A percentile compares a stretch with the other conserved stretches of the same genome.
phyloP scores from a whole-genome alignment of 2,113 vertebrate species.

The Progne subis region DNA sequence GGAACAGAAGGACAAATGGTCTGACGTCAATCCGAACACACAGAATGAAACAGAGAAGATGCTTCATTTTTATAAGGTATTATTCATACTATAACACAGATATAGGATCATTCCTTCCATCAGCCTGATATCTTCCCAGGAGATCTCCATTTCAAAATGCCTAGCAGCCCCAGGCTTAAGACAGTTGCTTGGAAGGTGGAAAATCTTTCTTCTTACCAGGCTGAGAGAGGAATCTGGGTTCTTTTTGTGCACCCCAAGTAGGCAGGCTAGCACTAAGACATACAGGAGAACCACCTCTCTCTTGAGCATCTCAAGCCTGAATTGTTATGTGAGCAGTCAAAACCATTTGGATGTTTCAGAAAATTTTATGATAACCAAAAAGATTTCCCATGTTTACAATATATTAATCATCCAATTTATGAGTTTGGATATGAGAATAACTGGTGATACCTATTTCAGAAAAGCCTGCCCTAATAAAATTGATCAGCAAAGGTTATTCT shows the following conservation, averaged over 20 bases:
- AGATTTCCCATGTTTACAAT: not conserved
- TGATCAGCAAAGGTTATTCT: not conserved
- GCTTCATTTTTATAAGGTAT: not conserved
- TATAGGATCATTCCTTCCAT: not conserved
- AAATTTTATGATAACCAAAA: not conserved
- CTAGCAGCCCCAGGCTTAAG: not conserved
- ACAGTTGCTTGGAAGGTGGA: not conserved
- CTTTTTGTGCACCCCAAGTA: not conserved
- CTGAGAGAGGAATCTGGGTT: not conserved
- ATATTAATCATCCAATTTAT: not conserved
- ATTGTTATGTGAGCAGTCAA: not conserved
- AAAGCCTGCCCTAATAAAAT: not conserved
- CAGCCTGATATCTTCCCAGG: not conserved
- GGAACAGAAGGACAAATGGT: slow-evolving; percentile 26
- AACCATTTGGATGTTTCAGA: not conserved
- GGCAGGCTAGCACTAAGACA: not conserved
- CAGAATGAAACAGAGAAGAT: slow-evolving; percentile 4
- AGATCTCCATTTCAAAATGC: not conserved
- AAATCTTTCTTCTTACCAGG: not conserved
- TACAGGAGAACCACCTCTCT: not conserved
- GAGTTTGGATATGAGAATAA: not conserved
- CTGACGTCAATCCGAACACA: slow-evolving; percentile 11
- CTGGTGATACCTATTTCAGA: not conserved
- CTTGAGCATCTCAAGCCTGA: not conserved
- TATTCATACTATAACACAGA: not conserved